Percentiles rank a stretch among this genome's conserved stretches.
Evolutionary conservation across 2,113 vertebrate genomes (phyloP).

Genomic region (Erinaceus europaeus): DNA sequence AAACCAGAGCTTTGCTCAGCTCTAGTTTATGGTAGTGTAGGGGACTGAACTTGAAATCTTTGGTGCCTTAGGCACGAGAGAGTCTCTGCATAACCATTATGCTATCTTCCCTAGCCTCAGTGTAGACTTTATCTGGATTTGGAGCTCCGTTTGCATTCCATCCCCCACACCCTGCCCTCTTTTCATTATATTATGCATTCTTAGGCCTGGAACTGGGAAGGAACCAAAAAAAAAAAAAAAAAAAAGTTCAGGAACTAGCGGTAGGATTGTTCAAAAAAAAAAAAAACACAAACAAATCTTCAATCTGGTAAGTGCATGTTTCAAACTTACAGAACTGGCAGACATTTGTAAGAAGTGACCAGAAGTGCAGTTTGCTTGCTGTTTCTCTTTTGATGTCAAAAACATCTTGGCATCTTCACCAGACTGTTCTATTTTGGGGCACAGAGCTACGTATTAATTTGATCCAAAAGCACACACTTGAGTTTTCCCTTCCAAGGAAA

Average conservation of each 20-base stretch:
- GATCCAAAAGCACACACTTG: neutral
- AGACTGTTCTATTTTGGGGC: neutral
- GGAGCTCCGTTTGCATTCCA: neutral
- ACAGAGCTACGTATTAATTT: slow-evolving; percentile 4
- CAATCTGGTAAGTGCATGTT: slow-evolving; percentile 14
- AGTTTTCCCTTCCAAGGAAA: neutral
- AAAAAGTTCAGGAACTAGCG: neutral
- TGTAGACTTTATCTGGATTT: neutral
- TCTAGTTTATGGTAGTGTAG: too few relatives aligned
- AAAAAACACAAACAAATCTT: too few relatives aligned
- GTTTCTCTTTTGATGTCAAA: slow-evolving; percentile 16
- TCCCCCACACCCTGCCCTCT: rapidly evolving
- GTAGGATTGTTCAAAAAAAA: neutral
- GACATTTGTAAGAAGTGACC: neutral
- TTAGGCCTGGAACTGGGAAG: neutral
- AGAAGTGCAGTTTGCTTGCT: neutral
- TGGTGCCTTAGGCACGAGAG: too few relatives aligned
- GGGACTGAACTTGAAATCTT: too few relatives aligned
- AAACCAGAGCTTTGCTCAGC: too few relatives aligned
- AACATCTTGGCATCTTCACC: neutral
- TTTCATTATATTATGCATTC: neutral
- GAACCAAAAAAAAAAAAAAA: neutral
- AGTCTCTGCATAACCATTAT: too few relatives aligned
- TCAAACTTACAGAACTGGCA: slow-evolving; percentile 9
- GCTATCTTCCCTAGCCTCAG: too few relatives aligned